Base-by-base conservation (phyloP, 2,797 vertebrate species). In the Rhincodon typus region DNA sequence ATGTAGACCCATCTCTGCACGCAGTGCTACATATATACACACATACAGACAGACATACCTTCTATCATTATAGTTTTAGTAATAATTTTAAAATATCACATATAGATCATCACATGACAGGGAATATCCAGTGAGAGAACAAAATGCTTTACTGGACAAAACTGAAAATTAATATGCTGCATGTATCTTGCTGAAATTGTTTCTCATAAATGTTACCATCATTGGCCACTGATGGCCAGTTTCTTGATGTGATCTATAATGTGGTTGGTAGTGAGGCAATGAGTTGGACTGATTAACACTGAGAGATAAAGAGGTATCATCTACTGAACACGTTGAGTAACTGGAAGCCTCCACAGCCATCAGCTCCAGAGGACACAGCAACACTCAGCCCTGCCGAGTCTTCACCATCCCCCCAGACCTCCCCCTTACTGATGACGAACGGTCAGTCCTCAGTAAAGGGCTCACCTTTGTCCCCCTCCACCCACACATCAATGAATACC, bases 281-380 rank as follows among this genome's bases (percentile, higher is more conserved):
- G 90, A 42, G 90, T 21, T 93, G n/a, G 90, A 96, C 96, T 97
- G 97, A 97, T 96, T 97, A 97, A 96, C 97, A 96, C 97, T 98
- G 97, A 97, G 95, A 96, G 97, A 97, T 97, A 97, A 97, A 96
- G 94, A 96, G 95, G 96, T 97, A 97, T 97, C 96, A 96, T 97
- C 97, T 97, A 96, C 96, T 96, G 96, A 97, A 96, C 96, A 96
- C 95, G 96, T 96, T 96, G 96, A 96, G 96, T 97, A 97, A 97
- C 97, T 97, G 97, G 97, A 97, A 96, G 96, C 95, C n/a, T n/a
- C n/a, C n/a, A n/a, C n/a, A n/a, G n/a, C n/a, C n/a, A n/a, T n/a
- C n/a, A n/a, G n/a, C n/a, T n/a, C n/a, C n/a, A n/a, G n/a, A n/a
- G n/a, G n/a, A n/a, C n/a, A n/a, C n/a, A n/a, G n/a, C n/a, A n/a